Evolutionary conservation across 2,888 invertebrate species (phyloP), one percentile per base, ranked within the genome.

Genomic region (Anorthoa munda): DNA sequence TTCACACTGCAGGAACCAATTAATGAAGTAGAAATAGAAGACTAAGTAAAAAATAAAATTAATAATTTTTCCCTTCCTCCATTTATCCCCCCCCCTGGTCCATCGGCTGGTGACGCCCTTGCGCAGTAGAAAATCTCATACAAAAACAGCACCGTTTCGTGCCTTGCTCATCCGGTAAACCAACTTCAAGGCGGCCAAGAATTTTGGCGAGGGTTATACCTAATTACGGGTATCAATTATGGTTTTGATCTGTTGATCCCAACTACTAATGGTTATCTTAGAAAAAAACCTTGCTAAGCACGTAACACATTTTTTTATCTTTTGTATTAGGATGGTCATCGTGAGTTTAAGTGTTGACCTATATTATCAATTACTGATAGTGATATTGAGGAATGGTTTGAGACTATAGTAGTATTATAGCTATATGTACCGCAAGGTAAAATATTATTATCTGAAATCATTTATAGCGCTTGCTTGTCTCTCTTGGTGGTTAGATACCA

Each of bases 181-280:
- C n/a, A n/a, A n/a, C n/a, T n/a, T n/a, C n/a, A n/a, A n/a, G n/a
- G n/a, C n/a, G n/a, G n/a, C n/a, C n/a, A n/a, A n/a, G n/a, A n/a
- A n/a, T n/a, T n/a, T n/a, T n/a, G n/a, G n/a, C n/a, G n/a, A n/a
- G n/a, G n/a, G n/a, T n/a, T n/a, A n/a, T n/a, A 31, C 31, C 31
- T 31, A 31, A 31, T 31, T 39, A 39, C 39, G 39, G 9, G 39
- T 39, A 39, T 9, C 9, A 31, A 31, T 7, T 31, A 21, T 53
- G 17, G 66, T 45, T 58, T 50, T 39, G 11, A n/a, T n/a, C 53
- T 60, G 4, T 60, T 72, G 46, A 72, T 53, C 26, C 18, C 53
- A 39, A 48, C 26, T 26, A 50, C 50, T n/a, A 9, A 5, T 31
- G 23, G 23, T 59, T 77, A 75, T 66, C 60, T 50, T 26, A 21